phyloP scores from a whole-genome alignment of 2,797 vertebrate species.

The Schizothorax lantsangensis region DNA sequence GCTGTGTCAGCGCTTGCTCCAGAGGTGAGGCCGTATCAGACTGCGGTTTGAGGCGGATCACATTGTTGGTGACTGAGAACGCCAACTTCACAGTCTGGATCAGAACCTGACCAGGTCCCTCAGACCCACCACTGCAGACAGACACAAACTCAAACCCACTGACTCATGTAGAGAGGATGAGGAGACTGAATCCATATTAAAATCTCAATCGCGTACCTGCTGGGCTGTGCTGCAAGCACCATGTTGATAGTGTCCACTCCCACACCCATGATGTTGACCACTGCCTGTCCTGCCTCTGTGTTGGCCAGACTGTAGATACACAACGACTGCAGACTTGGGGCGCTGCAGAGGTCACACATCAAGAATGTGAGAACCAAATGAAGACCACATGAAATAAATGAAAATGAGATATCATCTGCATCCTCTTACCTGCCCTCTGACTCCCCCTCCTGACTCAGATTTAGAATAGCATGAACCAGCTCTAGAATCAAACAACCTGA shows the following conservation, averaged over 20 bases:
- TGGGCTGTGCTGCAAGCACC: conserved; percentile 91
- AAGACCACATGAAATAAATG: background rate
- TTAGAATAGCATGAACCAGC: conserved; percentile 95
- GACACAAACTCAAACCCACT: background rate
- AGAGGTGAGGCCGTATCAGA: conserved; percentile 89
- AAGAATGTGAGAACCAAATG: background rate
- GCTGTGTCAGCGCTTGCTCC: conserved; percentile 96
- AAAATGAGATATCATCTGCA: fast-evolving
- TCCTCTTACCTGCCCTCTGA: conserved; percentile 83
- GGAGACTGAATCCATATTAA: background rate
- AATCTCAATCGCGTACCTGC: conserved; percentile 78
- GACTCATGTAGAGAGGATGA: background rate
- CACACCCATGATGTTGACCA: conserved; percentile 96
- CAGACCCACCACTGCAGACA: conserved; percentile 84
- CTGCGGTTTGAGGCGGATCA: conserved; percentile 92
- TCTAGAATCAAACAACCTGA: conserved; percentile 93
- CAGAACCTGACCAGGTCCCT: conserved; percentile 93
- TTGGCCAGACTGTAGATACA: conserved; percentile 97
- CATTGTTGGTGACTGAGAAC: conserved; percentile 95
- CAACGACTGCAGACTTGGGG: conserved; percentile 91
- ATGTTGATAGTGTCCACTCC: conserved; percentile 96
- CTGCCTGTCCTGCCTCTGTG: conserved; percentile 94
- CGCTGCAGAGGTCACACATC: conserved; percentile 62
- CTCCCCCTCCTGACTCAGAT: conserved; percentile 91
- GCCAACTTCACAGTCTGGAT: conserved; percentile 97